A percentile compares a stretch with the other conserved stretches of the same genome.
Evolutionary conservation across 2,113 vertebrate genomes (phyloP).

Genomic region (Spilogale gracilis): DNA sequence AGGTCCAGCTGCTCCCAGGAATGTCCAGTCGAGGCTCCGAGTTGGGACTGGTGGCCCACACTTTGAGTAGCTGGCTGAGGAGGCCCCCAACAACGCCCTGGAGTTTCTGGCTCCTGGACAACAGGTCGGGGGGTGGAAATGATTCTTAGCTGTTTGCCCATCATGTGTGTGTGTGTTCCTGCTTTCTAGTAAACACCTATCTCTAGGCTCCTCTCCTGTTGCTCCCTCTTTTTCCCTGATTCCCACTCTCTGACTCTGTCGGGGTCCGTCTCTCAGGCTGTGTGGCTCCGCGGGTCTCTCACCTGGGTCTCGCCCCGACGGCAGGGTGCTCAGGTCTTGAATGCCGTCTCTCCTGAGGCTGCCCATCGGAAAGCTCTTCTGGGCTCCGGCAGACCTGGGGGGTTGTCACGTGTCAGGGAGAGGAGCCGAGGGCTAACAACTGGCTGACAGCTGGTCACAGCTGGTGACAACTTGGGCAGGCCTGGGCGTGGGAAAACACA

Average conservation of each 20-base stretch:
- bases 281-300: neutral
- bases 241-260: neutral
- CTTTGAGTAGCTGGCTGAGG: neutral
- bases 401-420: constrained; percentile 69
- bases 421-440: constrained; percentile 78
- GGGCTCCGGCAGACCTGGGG: constrained; percentile 43
- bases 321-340: neutral
- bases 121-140: rapidly evolving
- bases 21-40: rapidly evolving
- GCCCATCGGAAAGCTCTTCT: constrained; percentile 52
- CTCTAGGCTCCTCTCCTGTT: neutral
- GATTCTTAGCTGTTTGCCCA: neutral
- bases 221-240: neutral
- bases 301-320: neutral
- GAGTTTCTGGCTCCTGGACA: neutral
- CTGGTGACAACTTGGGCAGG: constrained; percentile 83
- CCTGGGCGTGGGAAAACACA: constrained; percentile 81
- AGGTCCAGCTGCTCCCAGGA: neutral
- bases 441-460: constrained; percentile 88
- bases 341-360: rapidly evolving
- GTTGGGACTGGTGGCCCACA: rapidly evolving
- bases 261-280: neutral
- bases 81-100: neutral
- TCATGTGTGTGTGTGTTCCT: too few species aligned
- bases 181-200: neutral